Evolutionary conservation across 2,888 invertebrate genomes (phyloP).

Genomic region (Parnassius glacialis): DNA sequence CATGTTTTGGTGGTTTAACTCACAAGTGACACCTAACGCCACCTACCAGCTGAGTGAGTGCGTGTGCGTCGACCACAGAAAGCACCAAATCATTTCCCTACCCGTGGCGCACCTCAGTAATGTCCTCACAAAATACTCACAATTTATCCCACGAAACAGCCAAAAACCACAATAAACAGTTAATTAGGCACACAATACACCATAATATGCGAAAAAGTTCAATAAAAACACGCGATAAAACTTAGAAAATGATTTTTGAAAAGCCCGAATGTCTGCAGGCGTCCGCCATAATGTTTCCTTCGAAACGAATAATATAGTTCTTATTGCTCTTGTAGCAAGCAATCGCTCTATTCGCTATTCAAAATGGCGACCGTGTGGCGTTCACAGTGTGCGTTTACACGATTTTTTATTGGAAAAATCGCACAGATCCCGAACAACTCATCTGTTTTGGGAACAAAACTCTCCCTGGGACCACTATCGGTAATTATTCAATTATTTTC

Average conservation of each 20-base stretch:
- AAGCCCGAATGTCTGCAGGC: constrained; percentile 80
- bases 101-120: constrained; percentile 80
- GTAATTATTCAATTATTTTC: constrained; percentile 76
- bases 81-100: constrained; percentile 82
- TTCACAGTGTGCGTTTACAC: constrained; percentile 75
- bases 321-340: constrained; percentile 80
- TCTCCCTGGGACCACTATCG: constrained; percentile 66
- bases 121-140: constrained; percentile 80
- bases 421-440: constrained; percentile 73
- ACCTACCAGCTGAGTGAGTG: constrained; percentile 78
- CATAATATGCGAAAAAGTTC: constrained; percentile 81
- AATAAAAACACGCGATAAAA: constrained; percentile 79
- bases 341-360: constrained; percentile 81
- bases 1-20: constrained; percentile 68
- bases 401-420: constrained; percentile 74
- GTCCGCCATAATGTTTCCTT: constrained; percentile 82
- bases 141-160: constrained; percentile 70
- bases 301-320: constrained; percentile 82
- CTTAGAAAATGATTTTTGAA: constrained; percentile 82
- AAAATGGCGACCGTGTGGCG: constrained; percentile 81
- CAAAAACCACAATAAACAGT: constrained; percentile 78
- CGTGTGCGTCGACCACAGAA: constrained; percentile 79
- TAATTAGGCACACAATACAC: constrained; percentile 74
- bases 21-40: constrained; percentile 73
- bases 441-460: constrained; percentile 67